Base-by-base conservation (phyloP, 2,113 vertebrate genomes). In the Mormoops blainvillei region DNA sequence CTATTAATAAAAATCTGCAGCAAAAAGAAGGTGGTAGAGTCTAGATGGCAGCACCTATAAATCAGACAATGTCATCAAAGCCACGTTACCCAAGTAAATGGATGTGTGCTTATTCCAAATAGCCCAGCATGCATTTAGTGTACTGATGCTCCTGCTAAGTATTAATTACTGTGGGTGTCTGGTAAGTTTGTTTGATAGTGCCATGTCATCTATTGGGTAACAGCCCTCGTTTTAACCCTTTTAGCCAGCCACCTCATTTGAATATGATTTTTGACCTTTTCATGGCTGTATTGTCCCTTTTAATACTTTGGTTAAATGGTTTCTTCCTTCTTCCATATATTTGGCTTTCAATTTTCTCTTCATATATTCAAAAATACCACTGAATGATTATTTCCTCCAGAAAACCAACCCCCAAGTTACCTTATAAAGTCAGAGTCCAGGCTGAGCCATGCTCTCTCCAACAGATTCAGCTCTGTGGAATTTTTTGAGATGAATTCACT, bases 21-120 rank as follows among this genome's bases (percentile, higher is more conserved):
- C 38, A 38, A 97, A 97, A 81, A 94, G 95, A 97, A 33, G 2
- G 28, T 80, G 71, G 56, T 70, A 85, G 97, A 85, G 97, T 94
- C 13, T 93, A 97, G 95, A 96, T 96, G 94, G 89, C 76, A 87
- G 33, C 33, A 80, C n/a, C 80, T 28, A 89, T 88, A 94, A 97
- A 96, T 90, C 81, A 94, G 54, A 97, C 95, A 94, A 67, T 81
- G 38, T 50, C 92, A 89, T 93, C 45, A 94, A 2, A 91, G 92
- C 92, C 43, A 70, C 43, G 1, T 52, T 58, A 45, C 16, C 87
- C 50, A 58, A 33, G 22, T 67, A 24, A 38, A 78, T 26, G n/a
- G 8, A 50, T 45, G 48, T 0, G 7, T 26, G 18, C 80, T 92
- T 90, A n/a, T 48, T 84, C 31, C 70, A 89, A 45, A 26, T 52